A percentile compares a stretch with the other conserved stretches of the same genome.
Conservation (phyloP, 2,113 vertebrate genomes). For the Gymnarchus niloticus region DNA sequence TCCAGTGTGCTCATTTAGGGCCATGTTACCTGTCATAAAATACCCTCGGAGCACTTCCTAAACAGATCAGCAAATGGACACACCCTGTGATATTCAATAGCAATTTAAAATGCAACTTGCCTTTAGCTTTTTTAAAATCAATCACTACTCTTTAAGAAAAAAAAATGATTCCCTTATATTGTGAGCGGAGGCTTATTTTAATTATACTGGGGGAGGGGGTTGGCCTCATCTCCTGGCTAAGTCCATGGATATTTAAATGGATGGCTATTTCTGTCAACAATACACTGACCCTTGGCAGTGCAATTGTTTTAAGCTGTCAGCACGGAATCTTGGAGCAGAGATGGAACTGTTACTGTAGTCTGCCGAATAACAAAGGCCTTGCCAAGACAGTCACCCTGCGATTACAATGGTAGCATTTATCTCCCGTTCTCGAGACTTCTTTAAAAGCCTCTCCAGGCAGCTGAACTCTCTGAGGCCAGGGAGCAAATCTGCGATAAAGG, state of each 20-base stretch:
- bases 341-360: conserved; percentile 57
- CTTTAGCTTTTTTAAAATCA: neutral
- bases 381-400: conserved; percentile 29
- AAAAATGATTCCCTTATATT: neutral
- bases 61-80: neutral
- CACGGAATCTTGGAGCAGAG: conserved; percentile 47
- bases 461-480: conserved; percentile 28
- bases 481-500: conserved; percentile 20
- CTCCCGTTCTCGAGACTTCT: conserved; percentile 32
- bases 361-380: conserved; percentile 38
- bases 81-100: neutral
- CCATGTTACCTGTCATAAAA: neutral
- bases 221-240: conserved; percentile 43
- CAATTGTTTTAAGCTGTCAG: conserved; percentile 48
- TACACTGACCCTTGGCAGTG: conserved; percentile 51
- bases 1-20: neutral
- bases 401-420: conserved; percentile 17
- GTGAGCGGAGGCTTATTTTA: conserved; percentile 33
- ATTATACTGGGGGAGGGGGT: conserved; percentile 40
- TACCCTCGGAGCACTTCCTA: neutral
- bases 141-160: neutral
- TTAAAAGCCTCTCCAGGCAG: conserved; percentile 36
- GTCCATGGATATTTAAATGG: conserved; percentile 51
- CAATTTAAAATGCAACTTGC: neutral
- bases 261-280: conserved; percentile 48